A percentile compares a stretch with the other conserved stretches of the same genome.
Evolutionary conservation across 2,888 invertebrate genomes (phyloP).

Genomic region (Eristalinus sepulchralis): DNA sequence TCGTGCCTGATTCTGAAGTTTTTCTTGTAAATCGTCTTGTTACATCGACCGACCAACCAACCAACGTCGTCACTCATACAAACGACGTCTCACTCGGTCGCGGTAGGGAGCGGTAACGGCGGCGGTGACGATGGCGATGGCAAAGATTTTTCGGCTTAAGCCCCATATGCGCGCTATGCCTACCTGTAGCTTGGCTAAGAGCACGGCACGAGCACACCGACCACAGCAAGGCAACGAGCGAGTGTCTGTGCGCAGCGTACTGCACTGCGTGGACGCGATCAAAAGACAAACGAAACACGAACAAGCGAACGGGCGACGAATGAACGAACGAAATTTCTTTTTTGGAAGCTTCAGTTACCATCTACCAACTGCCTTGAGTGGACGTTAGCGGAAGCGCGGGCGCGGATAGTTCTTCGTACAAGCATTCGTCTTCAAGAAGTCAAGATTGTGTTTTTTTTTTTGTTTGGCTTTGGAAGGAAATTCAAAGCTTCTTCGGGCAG

Average conservation of each 20-base stretch:
- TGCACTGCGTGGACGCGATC: conserved; percentile 67
- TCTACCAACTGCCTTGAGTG: conserved; percentile 79
- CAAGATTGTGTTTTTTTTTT: too few relatives aligned
- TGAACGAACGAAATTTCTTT: conserved; percentile 67
- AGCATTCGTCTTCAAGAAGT: too few relatives aligned
- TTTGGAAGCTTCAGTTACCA: conserved; percentile 77
- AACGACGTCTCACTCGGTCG: background rate
- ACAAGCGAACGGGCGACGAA: background rate
- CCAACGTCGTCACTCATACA: conserved; percentile 21
- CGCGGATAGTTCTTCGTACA: conserved; percentile 3
- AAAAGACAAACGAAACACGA: background rate
- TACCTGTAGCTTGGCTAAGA: conserved; percentile 51
- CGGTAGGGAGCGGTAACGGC: conserved; percentile 5
- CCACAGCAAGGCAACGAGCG: background rate
- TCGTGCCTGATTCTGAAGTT: conserved; percentile 45
- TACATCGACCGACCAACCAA: conserved; percentile 39
- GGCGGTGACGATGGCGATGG: conserved; percentile 5
- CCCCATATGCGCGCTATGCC: conserved; percentile 40
- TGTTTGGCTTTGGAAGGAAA: conserved; percentile 44
- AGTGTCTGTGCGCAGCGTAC: conserved; percentile 64
- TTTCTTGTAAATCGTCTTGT: conserved; percentile 68
- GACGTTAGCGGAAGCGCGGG: conserved; percentile 73
- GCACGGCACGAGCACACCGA: background rate
- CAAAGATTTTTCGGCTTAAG: conserved; percentile 54
- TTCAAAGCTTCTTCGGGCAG: conserved; percentile 73